Evolutionary conservation across 1,140 invertebrate genomes (phyloP).

Genomic region (Neodiprion fabricii): DNA sequence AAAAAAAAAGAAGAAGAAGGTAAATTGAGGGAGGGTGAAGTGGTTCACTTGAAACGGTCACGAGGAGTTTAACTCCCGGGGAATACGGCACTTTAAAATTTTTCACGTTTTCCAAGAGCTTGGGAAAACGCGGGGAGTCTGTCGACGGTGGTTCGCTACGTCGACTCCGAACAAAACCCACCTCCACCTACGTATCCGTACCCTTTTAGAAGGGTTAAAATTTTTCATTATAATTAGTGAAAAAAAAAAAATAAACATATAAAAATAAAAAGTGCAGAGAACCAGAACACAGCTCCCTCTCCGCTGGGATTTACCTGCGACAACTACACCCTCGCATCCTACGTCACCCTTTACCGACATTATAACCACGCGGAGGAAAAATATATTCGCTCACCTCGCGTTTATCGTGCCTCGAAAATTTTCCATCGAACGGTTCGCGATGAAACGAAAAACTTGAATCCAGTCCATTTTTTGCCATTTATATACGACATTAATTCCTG

Average conservation of each 20-base stretch:
- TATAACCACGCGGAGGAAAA: no score
- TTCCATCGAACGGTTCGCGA: no score
- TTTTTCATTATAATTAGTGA: conserved; percentile 1
- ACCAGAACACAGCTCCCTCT: no score
- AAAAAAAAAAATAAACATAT: background rate
- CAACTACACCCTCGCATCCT: no score
- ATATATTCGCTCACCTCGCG: no score
- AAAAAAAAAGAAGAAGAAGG: background rate
- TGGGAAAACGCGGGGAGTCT: background rate
- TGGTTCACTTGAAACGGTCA: conserved; percentile 2
- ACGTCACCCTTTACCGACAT: no score
- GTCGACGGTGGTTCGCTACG: background rate
- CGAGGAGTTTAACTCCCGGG: background rate
- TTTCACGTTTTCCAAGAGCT: background rate
- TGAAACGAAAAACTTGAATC: no score
- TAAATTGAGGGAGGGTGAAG: background rate
- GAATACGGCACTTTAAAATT: background rate
- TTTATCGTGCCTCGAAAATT: no score
- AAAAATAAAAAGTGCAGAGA: no score
- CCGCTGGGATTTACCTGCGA: no score
- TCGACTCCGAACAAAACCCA: background rate
- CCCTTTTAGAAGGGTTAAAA: background rate
- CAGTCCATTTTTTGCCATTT: no score
- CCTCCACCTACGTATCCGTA: background rate
- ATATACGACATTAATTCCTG: no score